phyloP scores from a whole-genome alignment of 2,797 vertebrate species.

The Petrocephalus sullivani region DNA sequence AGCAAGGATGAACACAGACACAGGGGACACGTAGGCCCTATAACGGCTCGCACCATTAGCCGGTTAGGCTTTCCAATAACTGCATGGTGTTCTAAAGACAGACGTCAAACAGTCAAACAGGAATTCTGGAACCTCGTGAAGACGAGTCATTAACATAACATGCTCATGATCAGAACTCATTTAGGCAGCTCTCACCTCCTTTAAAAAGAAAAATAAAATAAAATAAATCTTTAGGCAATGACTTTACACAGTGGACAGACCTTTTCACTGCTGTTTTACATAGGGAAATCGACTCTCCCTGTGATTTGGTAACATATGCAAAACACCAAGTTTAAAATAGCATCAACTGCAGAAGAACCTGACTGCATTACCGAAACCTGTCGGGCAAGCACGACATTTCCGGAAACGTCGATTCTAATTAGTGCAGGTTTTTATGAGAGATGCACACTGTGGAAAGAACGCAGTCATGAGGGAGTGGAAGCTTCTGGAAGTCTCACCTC shows the following conservation, averaged over 20 bases:
- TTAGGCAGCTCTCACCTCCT: background rate
- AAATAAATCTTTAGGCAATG: background rate
- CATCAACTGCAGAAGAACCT: background rate
- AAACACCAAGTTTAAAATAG: background rate
- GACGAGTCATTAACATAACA: background rate
- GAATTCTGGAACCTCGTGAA: background rate
- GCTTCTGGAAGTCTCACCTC: constrained; percentile 66
- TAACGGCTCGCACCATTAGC: background rate
- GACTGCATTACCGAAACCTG: background rate
- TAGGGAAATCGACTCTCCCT: background rate
- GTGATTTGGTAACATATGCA: background rate
- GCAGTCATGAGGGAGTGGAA: background rate
- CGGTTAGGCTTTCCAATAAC: background rate
- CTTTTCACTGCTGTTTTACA: background rate
- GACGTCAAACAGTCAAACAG: background rate
- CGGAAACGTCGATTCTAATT: background rate
- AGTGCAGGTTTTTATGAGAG: background rate
- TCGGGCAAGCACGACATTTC: background rate
- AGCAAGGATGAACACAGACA: constrained; percentile 24
- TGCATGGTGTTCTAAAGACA: background rate
- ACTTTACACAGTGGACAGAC: background rate
- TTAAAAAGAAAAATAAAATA: background rate
- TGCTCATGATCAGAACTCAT: background rate
- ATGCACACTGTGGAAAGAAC: background rate
- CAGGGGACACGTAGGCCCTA: background rate